A percentile compares a stretch with the other conserved stretches of the same genome.
Conservation (phyloP, 2,113 vertebrate genomes). For the Sapajus apella region DNA sequence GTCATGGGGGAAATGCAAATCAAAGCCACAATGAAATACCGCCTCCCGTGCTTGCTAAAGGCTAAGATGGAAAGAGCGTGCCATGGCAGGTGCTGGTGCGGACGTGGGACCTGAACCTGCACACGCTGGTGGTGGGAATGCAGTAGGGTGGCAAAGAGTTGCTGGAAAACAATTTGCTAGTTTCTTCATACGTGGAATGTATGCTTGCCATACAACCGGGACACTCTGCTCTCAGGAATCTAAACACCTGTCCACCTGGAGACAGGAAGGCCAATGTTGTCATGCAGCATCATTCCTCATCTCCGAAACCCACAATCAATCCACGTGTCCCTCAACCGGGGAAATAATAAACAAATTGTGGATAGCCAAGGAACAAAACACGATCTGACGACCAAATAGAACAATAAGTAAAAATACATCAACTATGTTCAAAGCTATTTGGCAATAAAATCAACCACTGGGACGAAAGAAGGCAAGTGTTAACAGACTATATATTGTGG, state of each 20-base stretch:
- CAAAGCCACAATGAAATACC: rapidly evolving
- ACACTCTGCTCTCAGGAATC: rapidly evolving
- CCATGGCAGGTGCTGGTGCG: rapidly evolving
- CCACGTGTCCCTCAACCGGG: rapidly evolving
- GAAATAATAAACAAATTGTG: rapidly evolving
- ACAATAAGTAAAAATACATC: not conserved
- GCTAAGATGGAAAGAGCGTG: rapidly evolving
- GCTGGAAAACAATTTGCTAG: rapidly evolving
- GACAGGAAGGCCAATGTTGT: rapidly evolving
- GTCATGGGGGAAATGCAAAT: not conserved
- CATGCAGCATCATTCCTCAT: rapidly evolving
- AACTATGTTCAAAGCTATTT: too few relatives aligned
- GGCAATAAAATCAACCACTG: not conserved
- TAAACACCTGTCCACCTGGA: not conserved
- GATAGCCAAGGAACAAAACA: rapidly evolving
- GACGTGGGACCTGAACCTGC: rapidly evolving
- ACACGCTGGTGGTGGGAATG: rapidly evolving
- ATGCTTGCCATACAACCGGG: rapidly evolving
- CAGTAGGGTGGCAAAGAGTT: rapidly evolving
- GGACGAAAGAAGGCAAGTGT: not conserved
- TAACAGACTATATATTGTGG: not conserved
- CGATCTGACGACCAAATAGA: rapidly evolving
- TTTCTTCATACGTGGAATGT: rapidly evolving
- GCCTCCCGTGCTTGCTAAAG: rapidly evolving
- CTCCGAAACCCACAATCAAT: rapidly evolving